Base-by-base conservation (phyloP, 2,113 vertebrate species). In the Mustela nigripes region DNA sequence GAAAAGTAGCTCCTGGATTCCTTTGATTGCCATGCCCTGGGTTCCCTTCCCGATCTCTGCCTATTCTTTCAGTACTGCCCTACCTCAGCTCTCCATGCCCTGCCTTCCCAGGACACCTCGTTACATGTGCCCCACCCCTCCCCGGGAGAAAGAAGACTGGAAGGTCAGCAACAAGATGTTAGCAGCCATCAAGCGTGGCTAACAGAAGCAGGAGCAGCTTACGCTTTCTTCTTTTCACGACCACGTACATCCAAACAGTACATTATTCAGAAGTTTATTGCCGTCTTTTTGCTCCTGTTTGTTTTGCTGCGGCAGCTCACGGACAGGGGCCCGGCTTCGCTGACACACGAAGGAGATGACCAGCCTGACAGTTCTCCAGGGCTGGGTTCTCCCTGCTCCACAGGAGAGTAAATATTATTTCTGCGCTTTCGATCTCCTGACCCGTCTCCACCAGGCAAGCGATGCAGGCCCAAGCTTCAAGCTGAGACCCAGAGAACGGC, bases 1-100 rank as follows among this genome's bases (percentile, higher is more conserved):
- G 87, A 36, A 89, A 96, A 82, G 79, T 19, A 63, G 76, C 67
- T 39, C 80, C 50, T 84, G 39, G 56, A 73, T n/a, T 53, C 39
- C 19, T 42, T 28, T 63, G 60, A 18, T 45, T 86, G 76, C 56
- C 74, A 71, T 15, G 50, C 7, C 62, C 80, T 81, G 42, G 24
- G 58, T 94, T 91, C 31, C 67, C 58, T 85, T 62, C 56, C 11
- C 0, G 26, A 21, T 22, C 56, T 31, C 28, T 58, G 71, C 71
- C 81, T 33, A 71, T 74, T 79, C 69, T 63, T 42, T 22, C 36
- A 82, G 33, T 14, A 15, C 71, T 2, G 3, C 56, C 60, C 4
- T 26, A 0, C 4, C 39, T 11, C 4, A 28, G n/a, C 3, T 67
- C 67, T 78, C 78, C 21, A 4, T 28, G 48, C 16, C 67, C 62